phyloP scores from a whole-genome alignment of 2,888 invertebrate genomes.

The Carterocephalus palaemon region DNA sequence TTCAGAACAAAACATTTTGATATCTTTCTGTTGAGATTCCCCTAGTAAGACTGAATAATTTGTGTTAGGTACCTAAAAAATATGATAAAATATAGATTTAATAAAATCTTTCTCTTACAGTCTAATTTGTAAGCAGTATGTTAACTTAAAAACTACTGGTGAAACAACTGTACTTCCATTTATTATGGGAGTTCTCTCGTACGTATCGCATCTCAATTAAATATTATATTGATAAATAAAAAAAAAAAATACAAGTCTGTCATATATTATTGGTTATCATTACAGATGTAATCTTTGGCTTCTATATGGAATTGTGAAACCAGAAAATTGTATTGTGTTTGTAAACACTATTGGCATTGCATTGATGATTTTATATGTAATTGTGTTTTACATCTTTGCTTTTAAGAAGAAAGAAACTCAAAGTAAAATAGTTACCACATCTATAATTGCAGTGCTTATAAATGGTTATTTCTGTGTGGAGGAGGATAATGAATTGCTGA shows the following conservation, averaged over 20 bases:
- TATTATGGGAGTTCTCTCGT: constrained; percentile 87
- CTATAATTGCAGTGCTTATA: constrained; percentile 73
- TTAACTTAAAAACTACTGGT: constrained; percentile 85
- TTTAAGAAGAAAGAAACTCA: constrained; percentile 82
- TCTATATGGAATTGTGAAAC: constrained; percentile 86
- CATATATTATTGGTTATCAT: too few relatives aligned
- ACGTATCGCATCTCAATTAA: too few relatives aligned
- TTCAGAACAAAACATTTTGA: too few relatives aligned
- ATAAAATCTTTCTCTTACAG: constrained; percentile 68
- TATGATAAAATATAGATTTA: too few relatives aligned
- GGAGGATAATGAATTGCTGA: constrained; percentile 71
- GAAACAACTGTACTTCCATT: constrained; percentile 88
- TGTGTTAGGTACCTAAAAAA: too few relatives aligned
- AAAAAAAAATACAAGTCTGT: too few relatives aligned
- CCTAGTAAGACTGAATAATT: too few relatives aligned
- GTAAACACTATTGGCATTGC: constrained; percentile 87
- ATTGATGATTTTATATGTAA: constrained; percentile 84
- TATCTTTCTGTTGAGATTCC: too few relatives aligned
- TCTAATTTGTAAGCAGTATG: constrained; percentile 86
- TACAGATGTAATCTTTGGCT: constrained; percentile 88
- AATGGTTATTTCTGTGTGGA: constrained; percentile 80
- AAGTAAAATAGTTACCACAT: constrained; percentile 79
- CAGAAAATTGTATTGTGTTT: constrained; percentile 84
- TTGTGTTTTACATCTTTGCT: constrained; percentile 85
- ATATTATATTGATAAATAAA: too few relatives aligned